Evolutionary conservation across 2,888 invertebrate genomes (phyloP).

Genomic region (Mesochorus sp.): DNA sequence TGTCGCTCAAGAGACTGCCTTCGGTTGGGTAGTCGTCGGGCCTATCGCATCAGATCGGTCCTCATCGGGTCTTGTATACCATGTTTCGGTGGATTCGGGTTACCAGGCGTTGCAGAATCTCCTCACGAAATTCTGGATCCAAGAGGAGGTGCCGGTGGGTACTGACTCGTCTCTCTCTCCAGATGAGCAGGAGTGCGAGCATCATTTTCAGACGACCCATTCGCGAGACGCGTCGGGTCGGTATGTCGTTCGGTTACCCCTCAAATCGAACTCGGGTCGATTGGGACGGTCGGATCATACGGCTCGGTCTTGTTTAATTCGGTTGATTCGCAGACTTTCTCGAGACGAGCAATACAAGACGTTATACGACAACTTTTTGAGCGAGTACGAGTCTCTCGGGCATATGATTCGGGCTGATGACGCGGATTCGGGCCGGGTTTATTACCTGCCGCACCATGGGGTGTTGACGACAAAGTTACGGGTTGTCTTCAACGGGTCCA

Average conservation of each 20-base stretch:
- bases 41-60: background rate
- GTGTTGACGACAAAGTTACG: too few relatives aligned
- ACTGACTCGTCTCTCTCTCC: background rate
- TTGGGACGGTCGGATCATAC: constrained; percentile 3
- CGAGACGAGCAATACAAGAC: background rate
- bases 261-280: background rate
- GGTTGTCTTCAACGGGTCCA: too few relatives aligned
- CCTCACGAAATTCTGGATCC: constrained; percentile 30
- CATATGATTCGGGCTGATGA: too few relatives aligned
- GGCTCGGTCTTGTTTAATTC: background rate
- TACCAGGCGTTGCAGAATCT: constrained; percentile 15
- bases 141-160: constrained; percentile 11
- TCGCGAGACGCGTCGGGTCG: constrained; percentile 3
- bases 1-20: background rate
- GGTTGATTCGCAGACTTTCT: background rate
- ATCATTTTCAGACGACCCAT: constrained; percentile 19
- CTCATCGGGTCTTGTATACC: background rate
- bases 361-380: constrained; percentile 8
- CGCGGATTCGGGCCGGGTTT: too few relatives aligned
- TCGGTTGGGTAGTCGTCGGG: background rate
- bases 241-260: background rate
- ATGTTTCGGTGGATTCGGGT: too few relatives aligned
- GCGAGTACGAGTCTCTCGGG: constrained; percentile 1
- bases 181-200: constrained; percentile 37
- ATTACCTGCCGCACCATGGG: too few relatives aligned